These are phyloP conservation scores for Chaitophorus viminalis DNA, from an alignment of 2,888 invertebrate species.

Conservation along the genomic window DNA sequence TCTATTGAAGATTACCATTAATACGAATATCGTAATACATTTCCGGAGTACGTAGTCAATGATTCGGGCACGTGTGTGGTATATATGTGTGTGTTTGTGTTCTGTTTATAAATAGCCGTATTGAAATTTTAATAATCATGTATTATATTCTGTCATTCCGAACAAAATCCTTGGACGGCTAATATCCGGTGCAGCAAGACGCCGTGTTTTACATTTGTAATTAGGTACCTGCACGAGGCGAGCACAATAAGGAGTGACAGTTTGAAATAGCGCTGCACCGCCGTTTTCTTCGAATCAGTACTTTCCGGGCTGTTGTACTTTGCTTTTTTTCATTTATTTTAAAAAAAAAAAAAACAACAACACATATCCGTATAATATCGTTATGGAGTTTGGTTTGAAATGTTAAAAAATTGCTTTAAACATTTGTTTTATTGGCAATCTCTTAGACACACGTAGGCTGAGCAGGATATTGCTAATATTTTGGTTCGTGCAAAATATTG, in stretches of 20 bases:
- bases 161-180: neutral
- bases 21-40: too few species aligned
- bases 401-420: neutral
- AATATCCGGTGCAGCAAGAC: neutral
- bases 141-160: neutral
- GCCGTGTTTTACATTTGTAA: neutral
- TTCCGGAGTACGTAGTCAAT: neutral
- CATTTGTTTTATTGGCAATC: neutral
- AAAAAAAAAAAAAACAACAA: neutral
- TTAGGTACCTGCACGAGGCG: neutral
- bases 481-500: neutral
- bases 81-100: neutral
- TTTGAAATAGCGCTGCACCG: neutral
- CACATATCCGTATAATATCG: too few species aligned
- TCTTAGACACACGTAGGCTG: neutral
- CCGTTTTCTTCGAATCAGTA: neutral
- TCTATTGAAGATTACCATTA: too few species aligned
- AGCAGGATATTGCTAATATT: neutral
- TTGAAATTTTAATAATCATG: constrained; percentile 2
- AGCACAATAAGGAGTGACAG: neutral
- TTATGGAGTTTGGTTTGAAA: too few species aligned
- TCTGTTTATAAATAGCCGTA: neutral
- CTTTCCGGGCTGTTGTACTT: neutral
- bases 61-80: neutral
- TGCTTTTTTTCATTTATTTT: neutral